Evolutionary conservation across 2,888 invertebrate species (phyloP).

Genomic region (Clitarchus hookeri): DNA sequence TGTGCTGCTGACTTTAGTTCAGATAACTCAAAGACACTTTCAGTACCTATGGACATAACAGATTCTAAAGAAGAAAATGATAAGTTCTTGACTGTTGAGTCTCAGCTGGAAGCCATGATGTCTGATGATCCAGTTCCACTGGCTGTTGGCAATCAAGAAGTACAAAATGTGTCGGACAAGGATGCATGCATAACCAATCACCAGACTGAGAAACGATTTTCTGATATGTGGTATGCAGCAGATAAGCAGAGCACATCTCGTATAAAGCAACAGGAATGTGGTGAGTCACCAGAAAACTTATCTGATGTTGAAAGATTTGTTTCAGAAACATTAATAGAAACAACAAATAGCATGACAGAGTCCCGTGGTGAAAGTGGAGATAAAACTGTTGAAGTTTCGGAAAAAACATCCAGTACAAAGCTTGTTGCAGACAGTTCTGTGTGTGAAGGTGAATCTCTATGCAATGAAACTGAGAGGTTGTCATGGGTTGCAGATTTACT

Average conservation of each 20-base stretch:
- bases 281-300: background rate
- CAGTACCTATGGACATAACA: background rate
- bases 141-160: background rate
- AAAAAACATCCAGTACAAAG: background rate
- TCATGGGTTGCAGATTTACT: background rate
- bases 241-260: background rate
- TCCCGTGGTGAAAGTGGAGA: background rate
- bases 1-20: background rate
- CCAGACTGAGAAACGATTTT: background rate
- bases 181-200: background rate
- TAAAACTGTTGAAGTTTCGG: background rate
- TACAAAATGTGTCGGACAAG: background rate
- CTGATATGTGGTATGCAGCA: background rate
- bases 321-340: background rate
- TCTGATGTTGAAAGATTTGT: background rate
- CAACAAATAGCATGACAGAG: background rate
- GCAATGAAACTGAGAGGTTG: background rate
- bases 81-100: conserved; percentile 7
- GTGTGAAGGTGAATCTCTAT: conserved; percentile 1
- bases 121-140: background rate
- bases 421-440: background rate
- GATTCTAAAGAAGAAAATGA: background rate
- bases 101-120: conserved; percentile 6
- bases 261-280: background rate
- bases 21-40: background rate